phyloP scores from a whole-genome alignment of 2,113 vertebrate genomes.

The Sula dactylatra region DNA sequence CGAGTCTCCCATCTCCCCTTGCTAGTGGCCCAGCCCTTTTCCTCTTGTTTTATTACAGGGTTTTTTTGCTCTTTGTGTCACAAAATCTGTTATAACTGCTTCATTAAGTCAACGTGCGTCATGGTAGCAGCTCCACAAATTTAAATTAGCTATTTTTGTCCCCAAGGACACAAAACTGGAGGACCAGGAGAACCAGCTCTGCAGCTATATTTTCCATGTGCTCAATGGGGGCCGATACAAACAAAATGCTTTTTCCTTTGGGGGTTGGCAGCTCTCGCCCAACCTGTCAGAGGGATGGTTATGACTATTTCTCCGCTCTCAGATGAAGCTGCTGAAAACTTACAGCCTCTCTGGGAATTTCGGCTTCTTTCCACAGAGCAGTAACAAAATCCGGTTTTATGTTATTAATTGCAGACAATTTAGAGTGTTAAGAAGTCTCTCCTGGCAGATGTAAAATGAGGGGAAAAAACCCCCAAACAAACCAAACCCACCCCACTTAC shows the following conservation, averaged over 20 bases:
- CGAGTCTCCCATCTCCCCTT: background rate
- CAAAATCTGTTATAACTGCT: background rate
- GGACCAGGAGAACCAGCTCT: background rate
- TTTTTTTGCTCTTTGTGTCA: background rate
- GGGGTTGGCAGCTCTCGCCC: conserved; percentile 22
- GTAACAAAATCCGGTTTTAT: conserved; percentile 58
- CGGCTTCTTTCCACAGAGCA: conserved; percentile 51
- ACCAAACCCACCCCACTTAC: background rate
- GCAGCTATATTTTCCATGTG: conserved; percentile 26
- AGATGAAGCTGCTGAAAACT: conserved; percentile 73
- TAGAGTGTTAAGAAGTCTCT: conserved; percentile 40
- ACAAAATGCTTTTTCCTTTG: conserved; percentile 27
- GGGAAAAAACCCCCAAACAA: background rate
- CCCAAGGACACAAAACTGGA: background rate
- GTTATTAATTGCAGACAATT: conserved; percentile 62
- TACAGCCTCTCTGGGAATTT: conserved; percentile 77
- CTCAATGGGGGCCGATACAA: conserved; percentile 17
- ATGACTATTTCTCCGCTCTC: conserved; percentile 60
- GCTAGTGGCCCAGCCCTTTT: background rate
- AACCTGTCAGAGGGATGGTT: conserved; percentile 70
- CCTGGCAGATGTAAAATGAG: background rate
- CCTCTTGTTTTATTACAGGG: background rate
- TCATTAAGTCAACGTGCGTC: background rate
- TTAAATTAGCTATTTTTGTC: background rate
- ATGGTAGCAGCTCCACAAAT: background rate